phyloP scores from a whole-genome alignment of 2,113 vertebrate genomes.

The Dipodomys stephensi region DNA sequence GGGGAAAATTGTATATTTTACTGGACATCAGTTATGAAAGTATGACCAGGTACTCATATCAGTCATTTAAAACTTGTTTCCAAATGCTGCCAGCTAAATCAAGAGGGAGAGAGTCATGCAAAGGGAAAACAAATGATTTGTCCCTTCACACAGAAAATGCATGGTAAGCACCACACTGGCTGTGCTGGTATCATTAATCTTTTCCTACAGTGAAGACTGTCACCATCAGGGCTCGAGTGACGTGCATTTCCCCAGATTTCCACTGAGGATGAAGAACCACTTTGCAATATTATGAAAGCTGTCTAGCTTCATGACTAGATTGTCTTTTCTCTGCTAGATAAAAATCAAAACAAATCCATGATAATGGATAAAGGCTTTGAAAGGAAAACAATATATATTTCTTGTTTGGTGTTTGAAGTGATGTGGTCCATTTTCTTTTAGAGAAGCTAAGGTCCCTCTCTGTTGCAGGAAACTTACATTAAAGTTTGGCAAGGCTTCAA shows the following conservation, averaged over 20 bases:
- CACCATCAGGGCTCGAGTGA: slow-evolving; percentile 68
- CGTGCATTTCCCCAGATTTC: slow-evolving; percentile 66
- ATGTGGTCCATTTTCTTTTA: not conserved
- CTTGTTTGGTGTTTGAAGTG: slow-evolving; percentile 35
- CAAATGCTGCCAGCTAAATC: slow-evolving; percentile 82
- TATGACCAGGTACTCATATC: slow-evolving; percentile 70
- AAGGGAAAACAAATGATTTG: slow-evolving; percentile 84
- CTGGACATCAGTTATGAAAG: slow-evolving; percentile 34
- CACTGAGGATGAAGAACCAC: slow-evolving; percentile 71
- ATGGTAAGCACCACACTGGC: slow-evolving; percentile 80
- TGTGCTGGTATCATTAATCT: slow-evolving; percentile 84
- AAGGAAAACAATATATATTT: slow-evolving; percentile 36
- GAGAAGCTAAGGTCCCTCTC: not conserved
- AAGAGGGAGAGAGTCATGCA: slow-evolving; percentile 79
- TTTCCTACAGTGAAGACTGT: slow-evolving; percentile 78
- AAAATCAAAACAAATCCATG: slow-evolving; percentile 73
- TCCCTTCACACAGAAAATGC: slow-evolving; percentile 77
- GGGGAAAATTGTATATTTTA: not conserved
- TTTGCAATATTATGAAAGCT: slow-evolving; percentile 83
- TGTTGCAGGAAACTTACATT: slow-evolving; percentile 63
- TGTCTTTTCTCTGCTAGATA: slow-evolving; percentile 31
- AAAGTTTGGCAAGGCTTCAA: slow-evolving; percentile 67
- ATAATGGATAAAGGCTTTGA: slow-evolving; percentile 66
- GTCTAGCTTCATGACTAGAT: slow-evolving; percentile 67
- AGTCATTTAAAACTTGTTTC: slow-evolving; percentile 85